These are phyloP conservation scores for Callopanchax toddi DNA, from an alignment of 2,113 vertebrate genomes.

Conservation along the genomic window DNA sequence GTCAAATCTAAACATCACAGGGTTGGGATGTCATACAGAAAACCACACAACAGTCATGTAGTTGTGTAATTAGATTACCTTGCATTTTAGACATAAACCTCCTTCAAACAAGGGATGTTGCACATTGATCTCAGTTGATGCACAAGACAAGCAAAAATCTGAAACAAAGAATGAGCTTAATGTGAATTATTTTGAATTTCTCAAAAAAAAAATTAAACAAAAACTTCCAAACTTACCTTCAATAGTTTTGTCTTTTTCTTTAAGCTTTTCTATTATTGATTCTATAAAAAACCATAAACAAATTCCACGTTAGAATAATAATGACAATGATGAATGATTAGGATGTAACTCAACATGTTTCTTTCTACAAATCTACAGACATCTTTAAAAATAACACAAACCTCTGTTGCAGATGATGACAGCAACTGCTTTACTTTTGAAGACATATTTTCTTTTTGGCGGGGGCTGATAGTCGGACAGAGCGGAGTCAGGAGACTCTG, in stretches of 20 bases:
- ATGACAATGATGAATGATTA: neutral
- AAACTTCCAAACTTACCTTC: slow-evolving; percentile 78
- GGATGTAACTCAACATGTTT: neutral
- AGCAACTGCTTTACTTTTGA: slow-evolving; percentile 39
- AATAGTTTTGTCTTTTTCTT: slow-evolving; percentile 78
- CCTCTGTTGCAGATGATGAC: slow-evolving; percentile 60
- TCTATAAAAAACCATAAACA: slow-evolving; percentile 73
- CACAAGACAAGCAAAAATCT: slow-evolving; percentile 92
- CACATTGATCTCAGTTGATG: slow-evolving; percentile 76
- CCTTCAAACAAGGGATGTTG: slow-evolving; percentile 92
- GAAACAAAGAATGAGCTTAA: slow-evolving; percentile 26
- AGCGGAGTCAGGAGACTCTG: slow-evolving; percentile 39
- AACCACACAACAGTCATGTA: too few relatives aligned
- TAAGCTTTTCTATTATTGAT: slow-evolving; percentile 78
- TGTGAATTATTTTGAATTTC: neutral
- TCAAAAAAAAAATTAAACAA: neutral
- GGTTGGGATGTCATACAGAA: neutral
- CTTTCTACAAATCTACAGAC: neutral
- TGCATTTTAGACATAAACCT: slow-evolving; percentile 89
- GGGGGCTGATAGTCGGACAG: slow-evolving; percentile 76
- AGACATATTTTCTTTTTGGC: slow-evolving; percentile 74
- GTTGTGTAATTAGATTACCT: slow-evolving; percentile 74
- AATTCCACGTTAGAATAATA: slow-evolving; percentile 2
- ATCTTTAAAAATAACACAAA: slow-evolving; percentile 16
- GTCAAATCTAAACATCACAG: slow-evolving; percentile 24